Base-by-base conservation (phyloP, 2,797 vertebrate genomes). In the Chromis chromis region DNA sequence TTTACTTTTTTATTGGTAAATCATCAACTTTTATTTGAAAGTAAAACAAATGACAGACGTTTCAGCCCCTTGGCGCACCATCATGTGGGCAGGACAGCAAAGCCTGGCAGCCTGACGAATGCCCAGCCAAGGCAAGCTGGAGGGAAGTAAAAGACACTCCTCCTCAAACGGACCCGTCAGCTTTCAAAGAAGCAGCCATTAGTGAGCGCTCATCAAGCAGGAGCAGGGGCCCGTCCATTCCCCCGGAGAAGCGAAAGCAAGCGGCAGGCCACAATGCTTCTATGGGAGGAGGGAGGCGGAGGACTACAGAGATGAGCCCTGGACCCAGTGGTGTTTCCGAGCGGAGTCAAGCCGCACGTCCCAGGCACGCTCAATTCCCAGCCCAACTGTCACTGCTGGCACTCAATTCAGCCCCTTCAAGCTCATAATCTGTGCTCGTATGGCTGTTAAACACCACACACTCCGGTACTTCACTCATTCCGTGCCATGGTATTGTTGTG, bases 301-400 rank as follows among this genome's bases (percentile, higher is more conserved):
- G 89, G 88, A 75, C 86, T 86, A 65, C 83, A 70, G 92, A 92
- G 92, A 92, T 76, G 84, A 90, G 88, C 87, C 90, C 86, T 27
- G 76, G 90, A 90, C 91, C 91, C 92, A 93, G 91, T 91, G 92
- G 91, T 92, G 93, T 91, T 91, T 92, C 92, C 75, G 83, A 89
- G 82, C 84, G 82, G 90, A 93, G 88, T 92, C 85, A 61, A 89
- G 84, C 87, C 82, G 79, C 83, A 86, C 85, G 87, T 93, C 91
- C 88, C 83, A 74, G 91, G 92, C 88, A 84, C 80, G 55, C 87
- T 89, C 92, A 94, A 96, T 92, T 95, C 94, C 94, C 94, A 93
- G 90, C 92, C 95, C 95, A 95, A 95, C 94, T 96, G 95, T 95
- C 94, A 92, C 85, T 93, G 90, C 93, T 95, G 95, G 95, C 94